Percentiles rank a stretch among this genome's conserved stretches.
These are phyloP conservation scores for Drosophila paracracens DNA, from an alignment of 2,888 invertebrate species.

Conservation along the genomic window DNA sequence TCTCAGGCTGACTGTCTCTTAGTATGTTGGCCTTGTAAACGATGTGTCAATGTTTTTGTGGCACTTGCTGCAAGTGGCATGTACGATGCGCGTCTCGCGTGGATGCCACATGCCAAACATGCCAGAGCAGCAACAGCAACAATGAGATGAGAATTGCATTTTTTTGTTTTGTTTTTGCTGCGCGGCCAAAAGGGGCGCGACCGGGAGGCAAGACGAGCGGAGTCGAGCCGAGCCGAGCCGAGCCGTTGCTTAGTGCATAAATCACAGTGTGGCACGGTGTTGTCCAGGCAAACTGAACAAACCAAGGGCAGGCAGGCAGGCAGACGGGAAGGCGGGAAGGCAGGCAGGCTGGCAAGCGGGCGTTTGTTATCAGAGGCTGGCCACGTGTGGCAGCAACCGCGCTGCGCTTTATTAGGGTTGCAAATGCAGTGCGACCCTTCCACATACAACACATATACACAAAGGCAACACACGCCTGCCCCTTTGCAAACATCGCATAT, in stretches of 20 bases:
- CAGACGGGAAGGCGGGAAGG: background rate
- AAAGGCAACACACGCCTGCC: background rate
- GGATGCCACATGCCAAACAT: slow-evolving; percentile 64
- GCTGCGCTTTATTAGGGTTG: slow-evolving; percentile 70
- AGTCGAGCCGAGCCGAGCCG: slow-evolving; percentile 6
- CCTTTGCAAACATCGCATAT: slow-evolving; percentile 57
- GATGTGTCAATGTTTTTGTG: slow-evolving; percentile 59
- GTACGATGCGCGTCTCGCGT: slow-evolving; percentile 52
- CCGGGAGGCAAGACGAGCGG: slow-evolving; percentile 15
- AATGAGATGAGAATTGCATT: slow-evolving; percentile 47
- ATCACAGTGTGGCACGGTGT: slow-evolving; percentile 53
- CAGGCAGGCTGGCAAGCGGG: slow-evolving; percentile 12
- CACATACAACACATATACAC: background rate
- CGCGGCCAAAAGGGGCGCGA: slow-evolving; percentile 14
- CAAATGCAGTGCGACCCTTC: slow-evolving; percentile 63
- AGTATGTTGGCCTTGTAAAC: slow-evolving; percentile 50
- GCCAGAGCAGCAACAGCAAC: slow-evolving; percentile 44
- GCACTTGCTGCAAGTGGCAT: slow-evolving; percentile 64
- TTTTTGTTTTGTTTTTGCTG: slow-evolving; percentile 16
- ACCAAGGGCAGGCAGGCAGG: slow-evolving; percentile 9
- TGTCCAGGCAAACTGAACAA: slow-evolving; percentile 36
- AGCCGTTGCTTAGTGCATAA: slow-evolving; percentile 72
- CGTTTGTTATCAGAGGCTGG: slow-evolving; percentile 64
- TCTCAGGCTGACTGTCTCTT: background rate
- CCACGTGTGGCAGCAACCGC: slow-evolving; percentile 62